Evolutionary conservation across 2,888 invertebrate genomes (phyloP).

Genomic region (Netelia virgata): DNA sequence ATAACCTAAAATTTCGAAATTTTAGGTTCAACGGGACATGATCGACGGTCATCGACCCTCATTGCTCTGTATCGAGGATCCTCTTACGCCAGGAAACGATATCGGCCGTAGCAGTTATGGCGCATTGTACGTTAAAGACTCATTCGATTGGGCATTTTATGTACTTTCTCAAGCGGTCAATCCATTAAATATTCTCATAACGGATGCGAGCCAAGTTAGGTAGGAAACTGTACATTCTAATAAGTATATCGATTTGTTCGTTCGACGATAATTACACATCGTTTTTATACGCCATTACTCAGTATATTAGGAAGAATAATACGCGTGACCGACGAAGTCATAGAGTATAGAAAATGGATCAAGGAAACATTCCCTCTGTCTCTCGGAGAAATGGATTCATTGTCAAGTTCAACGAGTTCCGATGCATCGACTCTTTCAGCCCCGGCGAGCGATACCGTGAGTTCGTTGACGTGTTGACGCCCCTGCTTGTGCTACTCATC

Average conservation of each 20-base stretch:
- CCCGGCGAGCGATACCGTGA: constrained; percentile 83
- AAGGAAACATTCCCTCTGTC: constrained; percentile 85
- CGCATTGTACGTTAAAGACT: constrained; percentile 94
- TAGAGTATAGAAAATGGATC: constrained; percentile 90
- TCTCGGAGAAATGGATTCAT: constrained; percentile 81
- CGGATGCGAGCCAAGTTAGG: constrained; percentile 86
- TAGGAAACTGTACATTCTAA: constrained; percentile 61
- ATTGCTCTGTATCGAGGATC: constrained; percentile 98
- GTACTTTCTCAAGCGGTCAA: constrained; percentile 92
- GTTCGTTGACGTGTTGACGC: constrained; percentile 13
- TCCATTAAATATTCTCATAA: constrained; percentile 85
- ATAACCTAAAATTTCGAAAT: neutral
- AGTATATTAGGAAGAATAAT: constrained; percentile 96
- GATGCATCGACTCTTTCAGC: constrained; percentile 84
- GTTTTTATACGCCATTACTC: constrained; percentile 6
- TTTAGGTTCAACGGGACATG: constrained; percentile 94
- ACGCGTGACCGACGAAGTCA: constrained; percentile 96
- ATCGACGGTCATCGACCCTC: constrained; percentile 97
- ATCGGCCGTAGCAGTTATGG: constrained; percentile 99
- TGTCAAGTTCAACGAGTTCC: constrained; percentile 84
- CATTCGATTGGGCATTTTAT: constrained; percentile 98
- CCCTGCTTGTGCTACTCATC: neutral
- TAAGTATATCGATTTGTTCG: neutral
- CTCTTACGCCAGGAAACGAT: constrained; percentile 97
- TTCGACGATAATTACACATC: neutral